Conservation (phyloP, 2,888 invertebrate genomes). For the Quadriops clusia region DNA sequence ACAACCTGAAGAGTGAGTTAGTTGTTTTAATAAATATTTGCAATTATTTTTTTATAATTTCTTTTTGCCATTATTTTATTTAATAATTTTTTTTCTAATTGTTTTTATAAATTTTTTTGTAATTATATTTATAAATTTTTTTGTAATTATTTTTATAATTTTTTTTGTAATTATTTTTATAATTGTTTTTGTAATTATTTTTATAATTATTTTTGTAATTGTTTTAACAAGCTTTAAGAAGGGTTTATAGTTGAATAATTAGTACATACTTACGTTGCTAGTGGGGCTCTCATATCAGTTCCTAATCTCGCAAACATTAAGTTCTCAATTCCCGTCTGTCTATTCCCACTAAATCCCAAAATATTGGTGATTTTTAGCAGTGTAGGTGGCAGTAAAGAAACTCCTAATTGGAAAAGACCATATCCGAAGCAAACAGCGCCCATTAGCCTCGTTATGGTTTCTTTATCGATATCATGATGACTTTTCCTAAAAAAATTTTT, state of each 20-base stretch:
- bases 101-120: no score
- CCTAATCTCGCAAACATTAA: conserved; percentile 49
- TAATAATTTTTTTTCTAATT: no score
- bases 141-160: no score
- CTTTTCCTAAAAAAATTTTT: no score
- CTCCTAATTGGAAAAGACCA: conserved; percentile 54
- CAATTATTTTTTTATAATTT: conserved; percentile 7
- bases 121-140: background rate
- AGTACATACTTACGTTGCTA: conserved; percentile 44
- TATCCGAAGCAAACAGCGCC: conserved; percentile 59
- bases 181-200: no score
- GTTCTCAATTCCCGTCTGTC: conserved; percentile 44
- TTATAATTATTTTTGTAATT: no score
- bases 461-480: conserved; percentile 37
- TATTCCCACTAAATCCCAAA: conserved; percentile 54
- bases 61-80: conserved; percentile 1
- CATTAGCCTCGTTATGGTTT: conserved; percentile 47
- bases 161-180: no score
- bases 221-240: conserved; percentile 1
- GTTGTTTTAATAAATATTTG: conserved; percentile 6
- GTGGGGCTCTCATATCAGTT: conserved; percentile 53
- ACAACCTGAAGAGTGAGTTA: conserved; percentile 39
- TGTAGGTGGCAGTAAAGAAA: conserved; percentile 54
- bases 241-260: no score
- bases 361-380: conserved; percentile 48